Conservation (phyloP, 2,113 vertebrate genomes). For the Callocephalon fimbriatum region DNA sequence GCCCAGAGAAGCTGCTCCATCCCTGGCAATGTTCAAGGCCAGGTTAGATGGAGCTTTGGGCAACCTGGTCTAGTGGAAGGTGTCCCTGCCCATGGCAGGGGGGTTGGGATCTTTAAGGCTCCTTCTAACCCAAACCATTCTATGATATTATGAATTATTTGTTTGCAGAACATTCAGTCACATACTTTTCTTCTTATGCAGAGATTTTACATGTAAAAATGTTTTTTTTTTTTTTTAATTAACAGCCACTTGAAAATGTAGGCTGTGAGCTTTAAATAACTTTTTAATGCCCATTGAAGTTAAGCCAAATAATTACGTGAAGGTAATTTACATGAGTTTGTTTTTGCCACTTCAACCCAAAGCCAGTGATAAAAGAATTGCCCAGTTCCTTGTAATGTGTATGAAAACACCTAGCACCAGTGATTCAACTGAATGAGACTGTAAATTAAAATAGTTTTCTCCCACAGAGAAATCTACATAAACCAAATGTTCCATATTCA, state of each 20-base stretch:
- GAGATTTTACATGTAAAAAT: not conserved
- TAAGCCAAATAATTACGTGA: not conserved
- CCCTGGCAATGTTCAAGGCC: not conserved
- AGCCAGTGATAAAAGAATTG: conserved; percentile 3
- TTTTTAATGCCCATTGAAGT: not conserved
- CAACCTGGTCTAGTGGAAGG: not conserved
- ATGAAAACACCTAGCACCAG: not conserved
- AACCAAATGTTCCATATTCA: not conserved
- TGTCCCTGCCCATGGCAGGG: not conserved
- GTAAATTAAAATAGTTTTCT: conserved; percentile 26
- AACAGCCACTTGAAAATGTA: not conserved
- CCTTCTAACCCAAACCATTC: not conserved
- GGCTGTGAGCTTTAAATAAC: not conserved
- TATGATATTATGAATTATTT: not conserved
- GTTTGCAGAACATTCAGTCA: not conserved
- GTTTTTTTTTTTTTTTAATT: rapidly evolving
- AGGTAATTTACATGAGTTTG: conserved; percentile 10
- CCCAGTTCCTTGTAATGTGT: not conserved
- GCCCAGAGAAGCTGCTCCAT: not conserved
- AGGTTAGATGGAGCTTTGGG: not conserved
- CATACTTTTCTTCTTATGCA: not conserved
- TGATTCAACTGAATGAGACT: not conserved
- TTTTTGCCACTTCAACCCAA: conserved; percentile 2
- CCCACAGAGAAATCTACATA: conserved; percentile 42
- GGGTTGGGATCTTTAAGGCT: not conserved